phyloP scores from a whole-genome alignment of 2,113 vertebrate genomes.

The Cavia porcellus region DNA sequence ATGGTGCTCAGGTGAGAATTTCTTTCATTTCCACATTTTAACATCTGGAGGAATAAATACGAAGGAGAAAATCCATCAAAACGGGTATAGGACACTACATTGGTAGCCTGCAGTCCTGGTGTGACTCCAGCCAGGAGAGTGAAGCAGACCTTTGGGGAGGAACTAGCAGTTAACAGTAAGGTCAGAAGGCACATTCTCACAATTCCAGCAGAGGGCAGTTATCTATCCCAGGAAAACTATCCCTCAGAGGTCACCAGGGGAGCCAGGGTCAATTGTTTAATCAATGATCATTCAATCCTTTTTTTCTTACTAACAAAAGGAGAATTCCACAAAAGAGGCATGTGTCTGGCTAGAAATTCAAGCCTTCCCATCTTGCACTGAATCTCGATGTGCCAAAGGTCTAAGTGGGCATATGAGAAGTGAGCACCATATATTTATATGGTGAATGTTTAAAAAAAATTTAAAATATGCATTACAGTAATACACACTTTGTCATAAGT shows the following conservation, averaged over 20 bases:
- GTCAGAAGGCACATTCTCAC: background rate
- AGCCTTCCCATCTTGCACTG: background rate
- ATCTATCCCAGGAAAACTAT: background rate
- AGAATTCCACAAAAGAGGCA: background rate
- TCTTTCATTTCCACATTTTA: background rate
- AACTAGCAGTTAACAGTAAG: background rate
- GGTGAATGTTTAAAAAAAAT: background rate
- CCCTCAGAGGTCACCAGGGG: background rate
- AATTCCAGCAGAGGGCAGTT: background rate
- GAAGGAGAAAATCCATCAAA: background rate
- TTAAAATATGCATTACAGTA: background rate
- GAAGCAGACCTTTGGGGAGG: background rate
- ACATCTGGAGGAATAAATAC: background rate
- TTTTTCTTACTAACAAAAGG: background rate
- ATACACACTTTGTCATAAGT: background rate
- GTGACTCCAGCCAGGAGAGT: background rate
- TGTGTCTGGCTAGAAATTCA: background rate
- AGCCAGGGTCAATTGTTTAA: background rate
- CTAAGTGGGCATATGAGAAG: background rate
- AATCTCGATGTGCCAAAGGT: background rate
- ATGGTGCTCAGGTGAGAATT: background rate
- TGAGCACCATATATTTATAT: background rate
- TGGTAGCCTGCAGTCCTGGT: background rate
- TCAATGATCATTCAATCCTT: background rate
- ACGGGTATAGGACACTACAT: background rate